Conservation (phyloP, 2,888 invertebrate species). For the Eulithis prunata region DNA sequence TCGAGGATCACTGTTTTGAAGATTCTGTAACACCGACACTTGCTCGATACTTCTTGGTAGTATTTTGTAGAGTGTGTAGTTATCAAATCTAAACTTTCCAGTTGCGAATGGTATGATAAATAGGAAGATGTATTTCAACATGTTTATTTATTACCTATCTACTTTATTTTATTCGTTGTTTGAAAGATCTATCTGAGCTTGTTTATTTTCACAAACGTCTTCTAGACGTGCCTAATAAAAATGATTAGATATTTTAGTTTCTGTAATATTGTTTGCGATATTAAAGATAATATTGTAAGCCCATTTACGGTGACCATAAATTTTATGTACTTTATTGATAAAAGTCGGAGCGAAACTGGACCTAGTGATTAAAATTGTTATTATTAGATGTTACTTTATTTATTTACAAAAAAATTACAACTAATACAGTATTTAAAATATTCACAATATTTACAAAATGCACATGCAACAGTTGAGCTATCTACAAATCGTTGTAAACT, state of each 20-base stretch:
- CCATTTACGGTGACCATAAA: constrained; percentile 31
- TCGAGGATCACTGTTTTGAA: constrained; percentile 64
- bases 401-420: no score
- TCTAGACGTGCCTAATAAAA: no score
- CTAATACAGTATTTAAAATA: no score
- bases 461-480: no score
- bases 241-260: no score
- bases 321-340: constrained; percentile 19
- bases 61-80: constrained; percentile 78
- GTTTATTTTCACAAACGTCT: no score
- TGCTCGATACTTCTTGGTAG: constrained; percentile 71
- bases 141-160: not conserved
- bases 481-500: no score
- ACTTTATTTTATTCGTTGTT: not conserved
- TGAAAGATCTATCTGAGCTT: no score
- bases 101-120: constrained; percentile 32
- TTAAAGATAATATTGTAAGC: not conserved
- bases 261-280: no score
- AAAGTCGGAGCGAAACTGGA: constrained; percentile 13
- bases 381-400: no score
- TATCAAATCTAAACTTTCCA: constrained; percentile 57
- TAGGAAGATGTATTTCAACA: constrained; percentile 19
- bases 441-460: no score
- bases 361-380: no score
- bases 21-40: constrained; percentile 67